Conservation (phyloP, 2,797 vertebrate species). For the Hydrocynus forskahlii region DNA sequence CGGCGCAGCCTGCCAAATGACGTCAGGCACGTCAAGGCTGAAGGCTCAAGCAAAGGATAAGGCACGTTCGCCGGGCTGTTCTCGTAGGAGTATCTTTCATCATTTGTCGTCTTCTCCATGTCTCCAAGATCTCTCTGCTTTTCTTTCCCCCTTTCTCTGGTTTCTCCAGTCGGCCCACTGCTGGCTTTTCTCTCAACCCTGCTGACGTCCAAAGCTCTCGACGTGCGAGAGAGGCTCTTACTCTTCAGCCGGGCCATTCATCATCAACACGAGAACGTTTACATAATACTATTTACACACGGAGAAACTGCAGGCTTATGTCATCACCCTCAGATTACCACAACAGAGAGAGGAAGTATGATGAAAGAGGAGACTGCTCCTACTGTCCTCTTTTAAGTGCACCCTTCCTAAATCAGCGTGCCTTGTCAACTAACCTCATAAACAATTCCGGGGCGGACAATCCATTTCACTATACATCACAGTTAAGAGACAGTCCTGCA, state of each 20-base stretch:
- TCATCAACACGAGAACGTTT: slow-evolving; percentile 65
- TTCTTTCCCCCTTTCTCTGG: slow-evolving; percentile 23
- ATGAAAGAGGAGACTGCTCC: background rate
- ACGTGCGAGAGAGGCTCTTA: slow-evolving; percentile 54
- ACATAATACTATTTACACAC: slow-evolving; percentile 69
- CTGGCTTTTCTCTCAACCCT: slow-evolving; percentile 23
- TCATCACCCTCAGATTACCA: slow-evolving; percentile 7
- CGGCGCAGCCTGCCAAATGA: slow-evolving; percentile 29
- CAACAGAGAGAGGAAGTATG: slow-evolving; percentile 32
- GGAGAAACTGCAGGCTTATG: background rate
- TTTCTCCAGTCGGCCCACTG: slow-evolving; percentile 9
- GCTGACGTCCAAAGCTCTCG: slow-evolving; percentile 31
- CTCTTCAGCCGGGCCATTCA: slow-evolving; percentile 53
- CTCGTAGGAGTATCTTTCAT: slow-evolving; percentile 33
- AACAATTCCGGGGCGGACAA: background rate
- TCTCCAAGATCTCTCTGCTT: slow-evolving; percentile 29
- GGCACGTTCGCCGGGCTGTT: slow-evolving; percentile 10
- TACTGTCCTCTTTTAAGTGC: background rate
- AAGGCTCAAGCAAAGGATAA: slow-evolving; percentile 28
- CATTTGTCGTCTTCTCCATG: slow-evolving; percentile 12
- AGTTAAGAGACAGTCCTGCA: background rate
- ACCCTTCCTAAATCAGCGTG: background rate
- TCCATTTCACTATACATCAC: background rate
- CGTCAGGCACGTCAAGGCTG: slow-evolving; percentile 25
- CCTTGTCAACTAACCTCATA: background rate